These are phyloP conservation scores for Chroicocephalus ridibundus DNA, from an alignment of 2,113 vertebrate species.

Conservation along the genomic window DNA sequence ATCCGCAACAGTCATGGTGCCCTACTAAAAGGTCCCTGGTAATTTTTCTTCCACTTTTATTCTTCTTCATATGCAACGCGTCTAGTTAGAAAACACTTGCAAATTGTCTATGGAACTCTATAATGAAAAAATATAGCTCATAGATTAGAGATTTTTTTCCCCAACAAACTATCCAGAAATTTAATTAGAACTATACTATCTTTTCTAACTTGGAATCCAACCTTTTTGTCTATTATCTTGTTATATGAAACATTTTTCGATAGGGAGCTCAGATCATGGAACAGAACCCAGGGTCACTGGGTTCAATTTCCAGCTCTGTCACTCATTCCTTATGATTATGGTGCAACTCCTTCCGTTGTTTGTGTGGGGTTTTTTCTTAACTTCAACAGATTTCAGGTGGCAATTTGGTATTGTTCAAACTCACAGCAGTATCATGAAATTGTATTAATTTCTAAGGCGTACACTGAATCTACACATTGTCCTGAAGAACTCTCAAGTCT, in stretches of 20 bases:
- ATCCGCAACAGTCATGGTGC: not conserved
- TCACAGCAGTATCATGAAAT: not conserved
- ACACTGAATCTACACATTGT: not conserved
- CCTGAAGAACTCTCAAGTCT: not conserved
- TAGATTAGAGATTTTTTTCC: not conserved
- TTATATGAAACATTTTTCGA: not conserved
- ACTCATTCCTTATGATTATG: not conserved
- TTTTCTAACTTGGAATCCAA: not conserved
- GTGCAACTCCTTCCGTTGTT: not conserved
- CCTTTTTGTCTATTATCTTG: not conserved
- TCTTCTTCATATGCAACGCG: accelerated
- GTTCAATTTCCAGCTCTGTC: not conserved
- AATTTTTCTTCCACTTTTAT: not conserved
- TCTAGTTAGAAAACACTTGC: not conserved
- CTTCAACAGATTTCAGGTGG: not conserved
- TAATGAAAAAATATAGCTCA: not conserved
- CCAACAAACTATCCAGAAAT: not conserved
- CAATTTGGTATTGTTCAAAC: not conserved
- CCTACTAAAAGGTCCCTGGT: not conserved
- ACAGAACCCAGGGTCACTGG: not conserved
- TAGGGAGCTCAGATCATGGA: not conserved
- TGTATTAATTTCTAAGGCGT: not conserved
- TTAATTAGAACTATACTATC: not conserved
- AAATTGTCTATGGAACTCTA: not conserved
- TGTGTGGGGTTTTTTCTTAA: not conserved